Conservation (phyloP, 2,888 invertebrate species). For the Nudaria mundana region DNA sequence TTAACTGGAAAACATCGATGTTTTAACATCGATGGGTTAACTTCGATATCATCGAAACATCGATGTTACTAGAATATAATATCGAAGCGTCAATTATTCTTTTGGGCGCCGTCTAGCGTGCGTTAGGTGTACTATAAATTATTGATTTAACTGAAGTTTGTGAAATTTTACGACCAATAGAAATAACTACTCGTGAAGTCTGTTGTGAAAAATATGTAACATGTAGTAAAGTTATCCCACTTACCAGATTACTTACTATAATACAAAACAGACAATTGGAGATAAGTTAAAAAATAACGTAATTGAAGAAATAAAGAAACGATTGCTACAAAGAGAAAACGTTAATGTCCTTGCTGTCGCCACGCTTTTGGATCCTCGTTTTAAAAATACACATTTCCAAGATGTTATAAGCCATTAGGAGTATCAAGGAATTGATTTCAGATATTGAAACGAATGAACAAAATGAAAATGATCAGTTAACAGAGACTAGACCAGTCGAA, state of each 20-base stretch:
- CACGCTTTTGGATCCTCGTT: constrained; percentile 7
- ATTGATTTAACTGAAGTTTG: constrained; percentile 6
- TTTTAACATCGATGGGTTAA: not conserved
- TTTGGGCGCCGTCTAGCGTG: too few species aligned
- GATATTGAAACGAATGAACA: not conserved
- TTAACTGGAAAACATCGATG: not conserved
- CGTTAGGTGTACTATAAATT: too few species aligned
- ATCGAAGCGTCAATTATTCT: too few species aligned
- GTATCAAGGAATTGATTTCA: constrained; percentile 2
- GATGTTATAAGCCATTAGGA: constrained; percentile 5
- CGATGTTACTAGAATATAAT: not conserved
- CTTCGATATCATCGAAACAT: too few species aligned
- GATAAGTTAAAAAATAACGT: constrained; percentile 6
- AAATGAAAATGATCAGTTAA: not conserved
- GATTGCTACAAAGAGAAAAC: constrained; percentile 10
- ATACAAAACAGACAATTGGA: constrained; percentile 5
- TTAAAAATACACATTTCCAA: constrained; percentile 11
- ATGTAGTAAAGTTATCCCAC: constrained; percentile 8
- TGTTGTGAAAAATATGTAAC: constrained; percentile 9
- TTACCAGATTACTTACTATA: constrained; percentile 1
- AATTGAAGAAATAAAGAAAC: constrained; percentile 15
- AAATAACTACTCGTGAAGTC: constrained; percentile 7
- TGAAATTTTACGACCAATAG: constrained; percentile 10
- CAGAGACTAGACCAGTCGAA: not conserved
- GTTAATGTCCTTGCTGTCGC: constrained; percentile 7